phyloP scores from a whole-genome alignment of 2,797 vertebrate species.

The Amazonetta brasiliensis region DNA sequence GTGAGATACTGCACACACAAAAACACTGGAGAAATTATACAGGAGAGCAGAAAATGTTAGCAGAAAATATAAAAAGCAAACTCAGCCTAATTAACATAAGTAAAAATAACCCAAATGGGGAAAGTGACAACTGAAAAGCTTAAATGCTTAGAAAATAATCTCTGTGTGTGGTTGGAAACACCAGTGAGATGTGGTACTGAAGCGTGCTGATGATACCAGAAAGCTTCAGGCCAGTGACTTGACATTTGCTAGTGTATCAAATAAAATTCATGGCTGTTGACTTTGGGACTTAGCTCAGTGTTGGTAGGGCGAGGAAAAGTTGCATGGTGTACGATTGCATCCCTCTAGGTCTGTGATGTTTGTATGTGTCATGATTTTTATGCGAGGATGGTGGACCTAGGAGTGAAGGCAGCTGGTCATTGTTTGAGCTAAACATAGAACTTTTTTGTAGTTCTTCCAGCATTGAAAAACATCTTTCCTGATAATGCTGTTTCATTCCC shows the following conservation, averaged over 20 bases:
- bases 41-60: neutral
- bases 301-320: neutral
- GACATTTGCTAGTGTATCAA: neutral
- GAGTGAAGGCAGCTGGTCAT: neutral
- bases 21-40: neutral
- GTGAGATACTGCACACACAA: neutral
- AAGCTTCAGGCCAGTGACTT: neutral
- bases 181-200: too few species aligned
- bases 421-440: neutral
- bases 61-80: neutral
- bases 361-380: neutral
- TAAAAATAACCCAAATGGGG: neutral
- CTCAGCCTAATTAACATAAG: neutral
- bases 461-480: neutral
- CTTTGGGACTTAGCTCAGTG: neutral
- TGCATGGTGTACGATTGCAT: rapidly evolving
- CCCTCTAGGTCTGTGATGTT: neutral
- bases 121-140: neutral
- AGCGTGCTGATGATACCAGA: neutral
- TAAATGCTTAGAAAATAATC: neutral
- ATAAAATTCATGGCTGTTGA: neutral
- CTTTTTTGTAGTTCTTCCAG: neutral
- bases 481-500: rapidly evolving
- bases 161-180: rapidly evolving
- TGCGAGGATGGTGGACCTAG: neutral